Base-by-base conservation (phyloP, 1,140 invertebrate species). In the Sinella curviseta region DNA sequence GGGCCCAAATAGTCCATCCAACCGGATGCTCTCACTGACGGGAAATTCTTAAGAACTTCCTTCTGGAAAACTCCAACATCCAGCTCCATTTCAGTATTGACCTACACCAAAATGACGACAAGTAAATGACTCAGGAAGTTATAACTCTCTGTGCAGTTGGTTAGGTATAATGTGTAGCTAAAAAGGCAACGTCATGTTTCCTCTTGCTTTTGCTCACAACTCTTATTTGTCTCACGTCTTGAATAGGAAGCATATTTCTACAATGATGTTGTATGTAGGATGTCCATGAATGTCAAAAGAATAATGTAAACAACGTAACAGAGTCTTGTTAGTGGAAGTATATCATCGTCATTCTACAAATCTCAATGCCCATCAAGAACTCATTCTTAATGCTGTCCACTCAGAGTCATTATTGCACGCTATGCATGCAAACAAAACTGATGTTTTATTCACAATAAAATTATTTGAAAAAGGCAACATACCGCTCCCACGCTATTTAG, bases 1-100 rank as follows among this genome's bases (percentile, higher is more conserved):
- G 81, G 81, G 0, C 81, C 81, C 12, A 77, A 16, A 31, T 74
- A 82, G 28, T 82, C 39, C 81, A 82, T 82, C 81, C 81, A 82
- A 28, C 34, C 16, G 17, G 33, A 35, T 12, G 35, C n/a, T 16
- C 48, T 75, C 17, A 82, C 78, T 1, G 35, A 35, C 2, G 78
- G 78, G 54, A 82, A 82, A 60, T 67, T 24, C 70, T 78, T 17
- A 12, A 82, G 60, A 33, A 79, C 33, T 33, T 77, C 26, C 34
- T 77, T 54, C 48, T 55, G 20, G 35, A 82, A 82, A 33, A 20
- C 34, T 1, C 65, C 54, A 17, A 80, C 76, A 34, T 82, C 76
- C 36, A 82, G 26, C 28, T 82, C 81, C 78, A 82, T 60, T 14
- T 60, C 57, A 0, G 77, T 76, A 48, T 82, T 74, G 0, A 81